Evolutionary conservation across 1,140 invertebrate species (phyloP).

Genomic region (Heliconius hewitsoni): DNA sequence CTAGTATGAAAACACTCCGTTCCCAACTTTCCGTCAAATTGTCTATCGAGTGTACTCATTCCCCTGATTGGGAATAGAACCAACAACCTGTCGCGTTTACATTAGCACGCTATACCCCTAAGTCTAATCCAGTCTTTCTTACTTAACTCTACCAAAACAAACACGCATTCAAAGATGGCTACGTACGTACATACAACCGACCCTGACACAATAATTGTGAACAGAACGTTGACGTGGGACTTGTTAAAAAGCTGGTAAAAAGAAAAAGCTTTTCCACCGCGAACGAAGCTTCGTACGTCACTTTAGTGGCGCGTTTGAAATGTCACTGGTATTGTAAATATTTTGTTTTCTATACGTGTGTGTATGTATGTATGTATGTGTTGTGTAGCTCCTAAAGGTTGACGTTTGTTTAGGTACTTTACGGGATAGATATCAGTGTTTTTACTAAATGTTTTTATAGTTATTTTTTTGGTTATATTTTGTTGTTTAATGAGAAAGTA

Average conservation of each 20-base stretch:
- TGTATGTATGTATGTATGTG: not conserved
- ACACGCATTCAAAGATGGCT: not conserved
- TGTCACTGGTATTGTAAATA: conserved; percentile 6
- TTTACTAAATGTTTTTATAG: not conserved
- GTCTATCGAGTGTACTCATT: too few relatives aligned
- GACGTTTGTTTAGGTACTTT: not conserved
- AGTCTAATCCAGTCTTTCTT: too few relatives aligned
- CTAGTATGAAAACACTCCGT: too few relatives aligned
- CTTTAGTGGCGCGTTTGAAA: not conserved
- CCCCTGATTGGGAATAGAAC: too few relatives aligned
- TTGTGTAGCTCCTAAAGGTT: not conserved
- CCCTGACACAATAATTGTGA: conserved; percentile 12
- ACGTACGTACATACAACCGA: not conserved
- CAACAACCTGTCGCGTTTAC: too few relatives aligned
- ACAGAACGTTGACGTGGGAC: conserved; percentile 5
- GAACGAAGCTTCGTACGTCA: not conserved
- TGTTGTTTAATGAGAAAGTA: not conserved
- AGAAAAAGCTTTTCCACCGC: conserved; percentile 1
- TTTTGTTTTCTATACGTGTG: not conserved
- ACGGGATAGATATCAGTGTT: not conserved
- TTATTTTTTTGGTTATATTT: not conserved
- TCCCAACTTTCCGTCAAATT: too few relatives aligned
- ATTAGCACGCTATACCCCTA: too few relatives aligned
- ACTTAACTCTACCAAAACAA: too few relatives aligned
- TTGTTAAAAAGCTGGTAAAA: conserved; percentile 14